phyloP scores from a whole-genome alignment of 2,797 vertebrate genomes.

The Eremophila alpestris region DNA sequence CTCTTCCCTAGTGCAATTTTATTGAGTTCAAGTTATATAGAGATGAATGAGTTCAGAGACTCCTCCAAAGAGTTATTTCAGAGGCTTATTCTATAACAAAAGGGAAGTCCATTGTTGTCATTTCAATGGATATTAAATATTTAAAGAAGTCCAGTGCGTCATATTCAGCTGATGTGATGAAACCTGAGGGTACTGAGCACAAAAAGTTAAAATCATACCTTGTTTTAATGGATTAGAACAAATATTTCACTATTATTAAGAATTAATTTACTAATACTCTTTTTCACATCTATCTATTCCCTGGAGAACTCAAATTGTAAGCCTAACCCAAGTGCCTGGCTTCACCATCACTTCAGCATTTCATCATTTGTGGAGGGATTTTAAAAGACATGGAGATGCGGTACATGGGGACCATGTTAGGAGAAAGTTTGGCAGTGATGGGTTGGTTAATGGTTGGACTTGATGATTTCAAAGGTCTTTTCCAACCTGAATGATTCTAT shows the following conservation, averaged over 20 bases:
- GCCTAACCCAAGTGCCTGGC: neutral
- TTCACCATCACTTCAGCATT: neutral
- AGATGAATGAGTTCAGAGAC: conserved; percentile 8
- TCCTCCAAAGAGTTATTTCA: neutral
- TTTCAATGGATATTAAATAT: neutral
- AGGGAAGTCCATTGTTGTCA: neutral
- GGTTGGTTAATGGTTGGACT: neutral
- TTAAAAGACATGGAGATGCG: neutral
- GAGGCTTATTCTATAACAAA: neutral
- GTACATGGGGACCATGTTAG: neutral
- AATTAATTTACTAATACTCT: neutral
- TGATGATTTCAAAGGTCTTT: neutral
- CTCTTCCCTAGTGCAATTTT: neutral
- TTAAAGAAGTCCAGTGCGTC: neutral
- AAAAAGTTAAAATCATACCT: neutral
- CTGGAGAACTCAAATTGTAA: neutral
- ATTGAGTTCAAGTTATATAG: conserved; percentile 2
- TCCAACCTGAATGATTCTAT: neutral
- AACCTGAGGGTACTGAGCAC: neutral
- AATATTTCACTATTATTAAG: neutral
- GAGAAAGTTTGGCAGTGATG: neutral
- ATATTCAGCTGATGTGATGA: neutral
- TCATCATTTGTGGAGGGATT: neutral
- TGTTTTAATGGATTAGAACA: neutral
- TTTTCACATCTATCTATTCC: neutral